A percentile compares a stretch with the other conserved stretches of the same genome.
Conservation (phyloP, 2,797 vertebrate genomes). For the Hozukius guyotensis region DNA sequence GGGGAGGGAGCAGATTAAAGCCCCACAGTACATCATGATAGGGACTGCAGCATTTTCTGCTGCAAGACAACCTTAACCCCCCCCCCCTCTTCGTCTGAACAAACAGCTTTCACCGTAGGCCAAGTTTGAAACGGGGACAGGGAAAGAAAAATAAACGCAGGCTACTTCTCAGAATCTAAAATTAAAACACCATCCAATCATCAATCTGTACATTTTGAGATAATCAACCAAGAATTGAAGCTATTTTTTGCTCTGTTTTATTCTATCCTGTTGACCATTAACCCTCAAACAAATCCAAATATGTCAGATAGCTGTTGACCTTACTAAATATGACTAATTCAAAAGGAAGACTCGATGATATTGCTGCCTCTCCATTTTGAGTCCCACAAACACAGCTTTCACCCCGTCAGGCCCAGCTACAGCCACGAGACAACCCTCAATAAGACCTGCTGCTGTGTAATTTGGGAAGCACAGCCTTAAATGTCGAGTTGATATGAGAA, state of each 20-base stretch:
- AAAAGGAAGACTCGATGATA: slow-evolving; percentile 79
- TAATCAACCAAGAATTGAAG: not conserved
- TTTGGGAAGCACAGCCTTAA: slow-evolving; percentile 44
- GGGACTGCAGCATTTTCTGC: slow-evolving; percentile 71
- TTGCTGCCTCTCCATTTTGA: slow-evolving; percentile 71
- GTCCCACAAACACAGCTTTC: slow-evolving; percentile 43
- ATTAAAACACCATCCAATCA: slow-evolving; percentile 31
- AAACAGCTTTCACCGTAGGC: slow-evolving; percentile 35
- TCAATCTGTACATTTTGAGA: slow-evolving; percentile 41
- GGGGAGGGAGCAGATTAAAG: slow-evolving; percentile 61
- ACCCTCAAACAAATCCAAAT: slow-evolving; percentile 25
- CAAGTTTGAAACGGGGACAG: slow-evolving; percentile 24
- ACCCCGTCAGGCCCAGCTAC: slow-evolving; percentile 19
- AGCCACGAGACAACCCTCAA: slow-evolving; percentile 9
- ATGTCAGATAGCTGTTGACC: slow-evolving; percentile 33
- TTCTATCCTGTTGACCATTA: not conserved
- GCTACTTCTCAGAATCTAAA: slow-evolving; percentile 48
- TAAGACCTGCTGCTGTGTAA: slow-evolving; percentile 36
- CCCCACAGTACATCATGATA: slow-evolving; percentile 62
- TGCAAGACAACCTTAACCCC: slow-evolving; percentile 62
- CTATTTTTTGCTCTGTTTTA: slow-evolving; percentile 11
- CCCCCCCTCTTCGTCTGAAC: slow-evolving; percentile 46
- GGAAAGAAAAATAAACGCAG: slow-evolving; percentile 12
- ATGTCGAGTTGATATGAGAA: slow-evolving; percentile 28
- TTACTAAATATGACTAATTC: slow-evolving; percentile 46